Evolutionary conservation across 1,140 invertebrate species (phyloP).

Genomic region (Rhynchophorus ferrugineus): DNA sequence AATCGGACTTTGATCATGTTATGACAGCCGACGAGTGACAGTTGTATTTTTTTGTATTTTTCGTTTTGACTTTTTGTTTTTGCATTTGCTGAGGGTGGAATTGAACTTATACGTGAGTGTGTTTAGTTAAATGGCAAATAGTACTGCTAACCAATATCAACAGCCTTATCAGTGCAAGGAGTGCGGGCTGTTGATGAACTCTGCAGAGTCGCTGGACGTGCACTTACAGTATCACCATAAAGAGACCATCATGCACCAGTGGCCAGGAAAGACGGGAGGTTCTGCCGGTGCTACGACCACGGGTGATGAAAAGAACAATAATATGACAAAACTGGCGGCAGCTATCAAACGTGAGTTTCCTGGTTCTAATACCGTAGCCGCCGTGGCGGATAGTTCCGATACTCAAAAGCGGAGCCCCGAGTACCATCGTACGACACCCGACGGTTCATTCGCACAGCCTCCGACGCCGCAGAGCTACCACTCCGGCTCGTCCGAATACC

Average conservation of each 20-base stretch:
- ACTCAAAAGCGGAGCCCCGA: constrained; percentile 50
- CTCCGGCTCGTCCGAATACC: constrained; percentile 51
- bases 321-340: constrained; percentile 49
- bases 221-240: constrained; percentile 74
- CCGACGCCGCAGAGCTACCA: constrained; percentile 53
- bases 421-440: constrained; percentile 48
- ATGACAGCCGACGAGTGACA: constrained; percentile 23
- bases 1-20: constrained; percentile 21
- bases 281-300: neutral
- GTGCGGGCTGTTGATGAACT: constrained; percentile 65
- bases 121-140: constrained; percentile 8
- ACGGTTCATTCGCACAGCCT: constrained; percentile 49
- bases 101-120: neutral
- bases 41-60: constrained; percentile 20
- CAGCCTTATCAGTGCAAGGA: constrained; percentile 60
- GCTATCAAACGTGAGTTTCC: constrained; percentile 41
- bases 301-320: constrained; percentile 56
- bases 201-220: constrained; percentile 64
- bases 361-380: constrained; percentile 44
- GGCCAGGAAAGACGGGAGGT: constrained; percentile 52
- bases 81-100: neutral
- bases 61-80: constrained; percentile 5
- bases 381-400: constrained; percentile 55
- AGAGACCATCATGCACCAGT: constrained; percentile 65
- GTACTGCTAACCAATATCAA: constrained; percentile 37